Conservation (phyloP, 1,140 invertebrate species). For the Antheraea pernyi region DNA sequence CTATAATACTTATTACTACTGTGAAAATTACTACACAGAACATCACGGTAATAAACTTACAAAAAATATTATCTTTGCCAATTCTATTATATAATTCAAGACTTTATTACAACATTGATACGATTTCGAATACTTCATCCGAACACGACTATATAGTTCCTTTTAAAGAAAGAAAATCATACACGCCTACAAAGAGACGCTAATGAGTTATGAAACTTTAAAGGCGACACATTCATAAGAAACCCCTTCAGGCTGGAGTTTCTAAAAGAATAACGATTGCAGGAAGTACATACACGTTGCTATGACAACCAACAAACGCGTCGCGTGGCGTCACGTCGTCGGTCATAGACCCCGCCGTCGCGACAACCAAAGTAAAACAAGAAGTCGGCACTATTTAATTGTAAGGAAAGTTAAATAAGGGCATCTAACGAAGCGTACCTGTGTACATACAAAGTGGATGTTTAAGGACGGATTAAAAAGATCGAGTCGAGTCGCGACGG, state of each 20-base stretch:
- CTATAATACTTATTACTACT: too few species aligned
- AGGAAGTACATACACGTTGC: constrained; percentile 51
- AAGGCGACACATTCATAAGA: constrained; percentile 35
- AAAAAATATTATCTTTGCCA: too few species aligned
- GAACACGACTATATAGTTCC: too few species aligned
- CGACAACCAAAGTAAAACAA: constrained; percentile 69
- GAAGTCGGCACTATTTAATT: constrained; percentile 61
- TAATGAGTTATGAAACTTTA: constrained; percentile 30
- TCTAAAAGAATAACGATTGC: constrained; percentile 22
- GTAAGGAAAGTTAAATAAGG: constrained; percentile 57
- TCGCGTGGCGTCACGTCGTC: constrained; percentile 32
- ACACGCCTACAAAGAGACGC: constrained; percentile 19
- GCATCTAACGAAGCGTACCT: constrained; percentile 29
- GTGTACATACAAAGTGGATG: constrained; percentile 23
- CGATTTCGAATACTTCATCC: too few species aligned
- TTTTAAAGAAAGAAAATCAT: too few species aligned
- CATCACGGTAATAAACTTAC: too few species aligned
- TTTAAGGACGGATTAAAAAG: constrained; percentile 28
- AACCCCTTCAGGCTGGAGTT: constrained; percentile 31
- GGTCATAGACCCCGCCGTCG: constrained; percentile 67
- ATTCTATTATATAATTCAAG: too few species aligned
- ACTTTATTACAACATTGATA: too few species aligned
- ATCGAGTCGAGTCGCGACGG: constrained; percentile 8
- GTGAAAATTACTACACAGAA: too few species aligned
- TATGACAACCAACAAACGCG: constrained; percentile 43